phyloP scores from a whole-genome alignment of 2,888 invertebrate species.

The Parelbella ahira region DNA sequence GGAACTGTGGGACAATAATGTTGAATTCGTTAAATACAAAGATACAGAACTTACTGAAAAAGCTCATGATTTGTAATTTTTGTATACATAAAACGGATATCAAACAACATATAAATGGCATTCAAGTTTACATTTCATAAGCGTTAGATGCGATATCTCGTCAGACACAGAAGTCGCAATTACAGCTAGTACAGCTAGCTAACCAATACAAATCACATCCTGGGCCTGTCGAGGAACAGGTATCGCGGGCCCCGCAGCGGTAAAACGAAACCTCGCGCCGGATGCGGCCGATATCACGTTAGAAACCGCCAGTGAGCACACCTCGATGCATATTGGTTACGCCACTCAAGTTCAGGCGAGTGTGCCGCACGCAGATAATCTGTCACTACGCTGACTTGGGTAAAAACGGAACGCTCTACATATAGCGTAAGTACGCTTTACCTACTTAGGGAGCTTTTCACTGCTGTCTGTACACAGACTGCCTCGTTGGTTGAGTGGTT shows the following conservation, averaged over 20 bases:
- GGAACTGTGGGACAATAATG: too few relatives aligned
- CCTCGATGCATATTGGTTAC: slow-evolving; percentile 54
- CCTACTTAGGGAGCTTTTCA: slow-evolving; percentile 15
- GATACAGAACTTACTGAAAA: too few relatives aligned
- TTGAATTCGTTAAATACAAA: too few relatives aligned
- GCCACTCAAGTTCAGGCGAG: slow-evolving; percentile 42
- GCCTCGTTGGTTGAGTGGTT: too few relatives aligned
- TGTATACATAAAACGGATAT: too few relatives aligned
- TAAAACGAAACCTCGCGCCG: slow-evolving; percentile 51
- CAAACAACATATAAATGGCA: too few relatives aligned
- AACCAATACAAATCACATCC: slow-evolving; percentile 21
- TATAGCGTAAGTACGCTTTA: slow-evolving; percentile 9
- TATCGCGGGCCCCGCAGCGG: slow-evolving; percentile 26
- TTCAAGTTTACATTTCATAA: too few relatives aligned
- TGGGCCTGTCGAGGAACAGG: slow-evolving; percentile 20
- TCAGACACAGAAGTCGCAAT: too few relatives aligned
- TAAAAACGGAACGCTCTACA: slow-evolving; percentile 26
- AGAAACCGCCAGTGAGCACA: slow-evolving; percentile 56
- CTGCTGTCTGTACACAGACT: too few relatives aligned
- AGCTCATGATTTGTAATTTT: too few relatives aligned
- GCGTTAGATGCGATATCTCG: too few relatives aligned
- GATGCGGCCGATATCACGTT: slow-evolving; percentile 55
- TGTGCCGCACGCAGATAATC: slow-evolving; percentile 24
- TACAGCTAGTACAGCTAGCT: too few relatives aligned
- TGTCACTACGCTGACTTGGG: slow-evolving; percentile 21